Conservation (phyloP, 2,888 invertebrate species). For the Luperina nickerlii region DNA sequence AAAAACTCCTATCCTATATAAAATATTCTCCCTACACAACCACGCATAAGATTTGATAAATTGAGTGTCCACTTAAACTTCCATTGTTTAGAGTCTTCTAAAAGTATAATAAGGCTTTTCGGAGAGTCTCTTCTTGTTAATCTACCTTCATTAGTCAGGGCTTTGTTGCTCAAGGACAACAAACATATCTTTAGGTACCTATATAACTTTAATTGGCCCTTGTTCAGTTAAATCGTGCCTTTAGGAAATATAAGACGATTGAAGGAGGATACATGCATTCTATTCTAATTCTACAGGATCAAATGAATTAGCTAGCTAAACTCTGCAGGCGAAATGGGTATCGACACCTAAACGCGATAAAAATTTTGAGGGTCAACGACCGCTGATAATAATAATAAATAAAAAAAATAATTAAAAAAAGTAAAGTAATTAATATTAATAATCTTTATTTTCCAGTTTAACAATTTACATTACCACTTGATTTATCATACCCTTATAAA, state of each 20-base stretch:
- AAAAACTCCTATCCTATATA: constrained; percentile 6
- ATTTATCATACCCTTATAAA: too few species aligned
- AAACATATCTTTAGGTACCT: constrained; percentile 52
- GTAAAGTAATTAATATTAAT: too few species aligned
- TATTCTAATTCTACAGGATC: constrained; percentile 2
- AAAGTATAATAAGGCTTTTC: constrained; percentile 77
- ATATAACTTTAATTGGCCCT: constrained; percentile 41
- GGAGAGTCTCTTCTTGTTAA: constrained; percentile 74
- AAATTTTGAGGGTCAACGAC: neutral
- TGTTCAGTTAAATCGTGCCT: constrained; percentile 42
- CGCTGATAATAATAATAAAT: too few species aligned
- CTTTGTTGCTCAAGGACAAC: constrained; percentile 73
- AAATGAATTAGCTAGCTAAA: neutral
- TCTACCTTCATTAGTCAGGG: constrained; percentile 79
- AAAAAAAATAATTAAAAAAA: too few species aligned
- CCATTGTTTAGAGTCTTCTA: constrained; percentile 73
- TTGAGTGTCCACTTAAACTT: constrained; percentile 72
- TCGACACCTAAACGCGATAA: neutral
- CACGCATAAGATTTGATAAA: constrained; percentile 70
- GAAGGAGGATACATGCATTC: neutral
- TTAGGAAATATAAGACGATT: constrained; percentile 11
- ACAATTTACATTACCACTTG: too few species aligned
- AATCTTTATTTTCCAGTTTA: too few species aligned
- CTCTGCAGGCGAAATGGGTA: neutral
- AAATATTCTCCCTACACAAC: constrained; percentile 25